Evolutionary conservation across 2,888 invertebrate genomes (phyloP), one percentile per base, ranked within the genome.

Genomic region (Noctua janthina): DNA sequence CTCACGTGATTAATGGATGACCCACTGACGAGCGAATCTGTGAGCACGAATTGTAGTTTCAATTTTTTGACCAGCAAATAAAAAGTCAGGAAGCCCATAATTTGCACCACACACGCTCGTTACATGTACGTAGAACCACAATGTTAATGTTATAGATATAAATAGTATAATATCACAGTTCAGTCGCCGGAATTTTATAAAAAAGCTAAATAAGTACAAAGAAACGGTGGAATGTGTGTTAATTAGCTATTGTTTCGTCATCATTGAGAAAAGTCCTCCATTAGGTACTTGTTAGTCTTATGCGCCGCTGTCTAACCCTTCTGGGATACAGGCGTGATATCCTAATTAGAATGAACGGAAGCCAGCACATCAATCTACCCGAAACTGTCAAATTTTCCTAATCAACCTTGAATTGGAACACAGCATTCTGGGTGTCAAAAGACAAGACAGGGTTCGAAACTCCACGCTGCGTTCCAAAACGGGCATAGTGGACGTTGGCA

Each of bases 71-170:
- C 23, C 1, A 59, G 5, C 4, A n/a, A 56, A 59, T 35, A 20
- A 29, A 49, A 62, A 51, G 4, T 2, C 39, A 29, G 1, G 29
- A 67, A 76, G 76, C 20, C 1, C 1, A 46, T 76, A 76, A 7
- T 20, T 78, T 78, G 66, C n/a, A 78, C 78, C 76, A 78, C 10
- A 74, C 74, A 46, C 35, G 0, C 29, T 54, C 8, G 39, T 46
- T 66, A 35, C 1, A 46, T 15, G 43, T 43, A 51, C 4, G 15
- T 74, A 13, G 29, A 13, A 46, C 17, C 11, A 29, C n/a, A 51
- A 15, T 29, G 20, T 29, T 66, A 17, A 66, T 56, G 3, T 4
- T 68, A 17, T 15, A n/a, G 15, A 68, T 46, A 23, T 39, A 39
- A 66, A 39, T 10, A 43, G 46, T 46, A 75, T 66, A 23, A 66